These are phyloP conservation scores for Muscicapa adusta DNA, from an alignment of 2,113 vertebrate species.

Conservation along the genomic window DNA sequence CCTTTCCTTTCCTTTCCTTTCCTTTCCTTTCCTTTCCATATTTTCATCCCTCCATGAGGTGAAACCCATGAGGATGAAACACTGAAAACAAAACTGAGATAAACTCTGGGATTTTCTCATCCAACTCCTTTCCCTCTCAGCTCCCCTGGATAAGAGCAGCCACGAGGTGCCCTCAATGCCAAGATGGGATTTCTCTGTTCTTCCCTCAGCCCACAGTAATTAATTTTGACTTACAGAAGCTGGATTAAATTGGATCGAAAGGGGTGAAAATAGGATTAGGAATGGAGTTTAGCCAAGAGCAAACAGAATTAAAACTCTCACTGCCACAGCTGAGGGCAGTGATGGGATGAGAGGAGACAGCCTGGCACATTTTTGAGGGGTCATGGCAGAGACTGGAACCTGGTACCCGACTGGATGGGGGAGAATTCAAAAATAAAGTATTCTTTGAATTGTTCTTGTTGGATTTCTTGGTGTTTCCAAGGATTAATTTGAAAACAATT, in stretches of 20 bases:
- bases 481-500: constrained; percentile 58
- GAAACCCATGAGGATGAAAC: background rate
- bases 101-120: background rate
- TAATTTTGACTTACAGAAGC: constrained; percentile 73
- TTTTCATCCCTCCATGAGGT: background rate
- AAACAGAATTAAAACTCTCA: constrained; percentile 62
- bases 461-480: background rate
- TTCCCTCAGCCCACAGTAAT: constrained; percentile 45
- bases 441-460: background rate
- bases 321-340: constrained; percentile 1
- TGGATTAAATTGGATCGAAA: constrained; percentile 74
- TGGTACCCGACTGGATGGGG: fast-evolving
- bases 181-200: background rate
- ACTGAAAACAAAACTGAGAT: background rate
- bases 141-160: background rate
- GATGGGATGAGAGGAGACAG: constrained; percentile 19
- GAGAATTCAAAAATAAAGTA: background rate
- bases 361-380: background rate
- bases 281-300: constrained; percentile 62
- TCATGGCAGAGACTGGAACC: background rate
- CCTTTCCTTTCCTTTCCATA: background rate
- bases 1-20: too few relatives aligned
- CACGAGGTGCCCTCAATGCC: background rate
- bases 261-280: constrained; percentile 75
- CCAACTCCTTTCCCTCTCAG: background rate